A percentile compares a stretch with the other conserved stretches of the same genome.
These are phyloP conservation scores for Eriocheir sinensis DNA, from an alignment of 1,140 invertebrate species.

Conservation along the genomic window DNA sequence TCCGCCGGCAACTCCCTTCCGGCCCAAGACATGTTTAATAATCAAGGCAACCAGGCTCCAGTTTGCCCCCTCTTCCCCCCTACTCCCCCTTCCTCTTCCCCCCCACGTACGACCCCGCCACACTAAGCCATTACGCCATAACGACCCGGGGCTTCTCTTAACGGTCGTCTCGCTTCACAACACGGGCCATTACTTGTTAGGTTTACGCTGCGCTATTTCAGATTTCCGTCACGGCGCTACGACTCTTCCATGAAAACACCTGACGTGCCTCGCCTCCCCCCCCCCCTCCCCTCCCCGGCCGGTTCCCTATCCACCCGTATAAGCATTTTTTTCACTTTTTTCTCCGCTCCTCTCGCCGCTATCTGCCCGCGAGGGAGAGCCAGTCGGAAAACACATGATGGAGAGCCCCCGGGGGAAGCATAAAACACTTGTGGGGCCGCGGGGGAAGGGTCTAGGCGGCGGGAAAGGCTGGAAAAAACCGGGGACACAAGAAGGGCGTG, in stretches of 20 bases:
- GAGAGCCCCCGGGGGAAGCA: background rate
- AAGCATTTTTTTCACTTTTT: background rate
- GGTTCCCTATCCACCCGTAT: background rate
- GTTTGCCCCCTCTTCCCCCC: too few relatives aligned
- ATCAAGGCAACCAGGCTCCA: background rate
- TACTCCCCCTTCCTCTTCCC: background rate
- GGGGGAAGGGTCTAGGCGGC: background rate
- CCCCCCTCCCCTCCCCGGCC: background rate
- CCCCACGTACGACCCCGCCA: background rate
- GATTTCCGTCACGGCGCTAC: background rate
- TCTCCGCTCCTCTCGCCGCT: background rate
- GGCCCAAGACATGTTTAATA: background rate
- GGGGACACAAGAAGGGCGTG: background rate
- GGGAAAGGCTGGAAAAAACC: background rate
- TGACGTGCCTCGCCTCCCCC: background rate
- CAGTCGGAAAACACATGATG: constrained; percentile 8
- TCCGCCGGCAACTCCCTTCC: background rate
- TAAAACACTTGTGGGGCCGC: background rate
- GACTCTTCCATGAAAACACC: background rate
- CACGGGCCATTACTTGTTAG: background rate
- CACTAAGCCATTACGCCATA: background rate
- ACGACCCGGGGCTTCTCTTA: background rate
- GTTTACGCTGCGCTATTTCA: background rate
- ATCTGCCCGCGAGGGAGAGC: background rate
- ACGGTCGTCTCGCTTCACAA: background rate